Evolutionary conservation across 1,140 invertebrate genomes (phyloP), one percentile per base, ranked within the genome.

Genomic region (Phortica variegata): DNA sequence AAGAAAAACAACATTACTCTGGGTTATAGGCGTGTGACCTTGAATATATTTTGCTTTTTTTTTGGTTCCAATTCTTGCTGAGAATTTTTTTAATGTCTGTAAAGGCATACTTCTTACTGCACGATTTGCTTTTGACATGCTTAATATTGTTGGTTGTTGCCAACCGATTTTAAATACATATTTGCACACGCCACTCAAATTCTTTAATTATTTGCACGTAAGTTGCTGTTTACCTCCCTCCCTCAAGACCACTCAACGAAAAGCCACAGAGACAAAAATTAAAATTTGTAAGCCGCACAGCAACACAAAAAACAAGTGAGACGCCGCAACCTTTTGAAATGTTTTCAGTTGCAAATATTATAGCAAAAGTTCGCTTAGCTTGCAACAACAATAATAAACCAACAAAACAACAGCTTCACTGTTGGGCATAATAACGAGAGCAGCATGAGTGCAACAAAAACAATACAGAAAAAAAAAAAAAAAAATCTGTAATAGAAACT

Each of bases 251-350:
- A 46, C 36, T 49, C 21, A 32, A 46, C 40, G 36, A 49, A 20
- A 41, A 45, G 15, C 59, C 47, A 23, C 49, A 61, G 52, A 56
- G 50, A 39, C 56, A 43, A 45, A 65, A 60, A 66, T 68, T 53
- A 66, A 57, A 68, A 66, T 56, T 62, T 62, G 62, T 68, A 56
- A 62, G 60, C 60, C 61, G 65, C 60, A 61, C 52, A 29, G 26
- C 48, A 43, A 52, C 16, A 21, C 37, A 47, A 52, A 51, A 43
- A 37, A 29, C 62, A 68, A 66, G 54, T 58, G 26, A 46, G 58
- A 20, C 17, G 43, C 39, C 54, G 45, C 51, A 65, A 55, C 57
- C 60, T 51, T 65, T 61, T 44, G 58, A 51, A 46, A 42, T 47
- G 32, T 47, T 47, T 52, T 50, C 52, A 45, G 32, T n/a, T n/a